phyloP scores from a whole-genome alignment of 2,797 vertebrate species.

The Micromesistius poutassou region DNA sequence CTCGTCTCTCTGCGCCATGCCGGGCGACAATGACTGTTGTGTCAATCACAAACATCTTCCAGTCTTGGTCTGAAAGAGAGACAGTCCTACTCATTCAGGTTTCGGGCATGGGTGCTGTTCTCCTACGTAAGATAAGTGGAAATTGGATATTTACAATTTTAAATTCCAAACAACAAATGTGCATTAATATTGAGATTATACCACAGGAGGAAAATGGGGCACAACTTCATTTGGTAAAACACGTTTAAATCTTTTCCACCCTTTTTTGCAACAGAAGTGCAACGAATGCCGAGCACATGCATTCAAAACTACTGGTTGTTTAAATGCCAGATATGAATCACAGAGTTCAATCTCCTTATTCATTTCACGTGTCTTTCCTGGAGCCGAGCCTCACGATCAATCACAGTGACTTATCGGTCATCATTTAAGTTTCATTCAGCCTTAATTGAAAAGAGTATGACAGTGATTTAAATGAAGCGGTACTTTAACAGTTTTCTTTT shows the following conservation, averaged over 20 bases:
- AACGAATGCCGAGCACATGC: background rate
- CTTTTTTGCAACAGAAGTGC: background rate
- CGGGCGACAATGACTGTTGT: too few relatives aligned
- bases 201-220: too few relatives aligned
- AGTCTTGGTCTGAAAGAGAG: background rate
- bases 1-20: background rate
- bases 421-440: slow-evolving; percentile 41
- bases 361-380: slow-evolving; percentile 35
- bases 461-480: slow-evolving; percentile 66
- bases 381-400: slow-evolving; percentile 17
- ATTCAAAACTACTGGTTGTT: background rate
- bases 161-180: too few relatives aligned
- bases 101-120: background rate
- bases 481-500: slow-evolving; percentile 75
- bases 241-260: too few relatives aligned
- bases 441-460: slow-evolving; percentile 60
- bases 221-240: too few relatives aligned
- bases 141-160: background rate
- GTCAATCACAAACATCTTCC: background rate
- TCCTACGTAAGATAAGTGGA: background rate
- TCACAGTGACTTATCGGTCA: slow-evolving; percentile 38
- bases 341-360: slow-evolving; percentile 14
- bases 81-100: background rate
- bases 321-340: background rate
- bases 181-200: too few relatives aligned